Base-by-base conservation (phyloP, 2,113 vertebrate genomes). In the Microtus montanus region DNA sequence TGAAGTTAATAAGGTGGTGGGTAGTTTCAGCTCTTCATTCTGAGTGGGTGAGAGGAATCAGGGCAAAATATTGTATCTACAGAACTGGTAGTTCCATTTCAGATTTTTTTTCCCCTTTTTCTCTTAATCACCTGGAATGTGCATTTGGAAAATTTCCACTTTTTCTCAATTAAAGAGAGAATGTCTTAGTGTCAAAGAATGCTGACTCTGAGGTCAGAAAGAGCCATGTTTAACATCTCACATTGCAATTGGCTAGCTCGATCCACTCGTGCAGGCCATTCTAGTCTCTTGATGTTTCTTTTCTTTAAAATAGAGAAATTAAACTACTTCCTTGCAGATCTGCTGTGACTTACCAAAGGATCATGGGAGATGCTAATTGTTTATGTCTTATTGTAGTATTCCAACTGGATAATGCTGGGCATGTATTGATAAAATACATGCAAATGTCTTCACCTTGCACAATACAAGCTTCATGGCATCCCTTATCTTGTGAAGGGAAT, bases 91-190 rank as follows among this genome's bases (percentile, higher is more conserved):
- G 58, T 73, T 90, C 84, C 90, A 7, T 90, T 94, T 61, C 79
- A 73, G 80, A 0, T 3, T 30, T 41, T 66, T 44, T 63, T 20
- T 71, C 77, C 47, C 77, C 47, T 61, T 44, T 82, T 82, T 54
- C n/a, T 61, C 79, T 92, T 73, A 88, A 74, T 89, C 79, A 88
- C 80, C 63, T 92, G 24, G 54, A 89, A 85, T 92, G 24, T 88
- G 49, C 49, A 71, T 87, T 78, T 96, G 87, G 52, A 90, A 41
- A 52, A 95, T 95, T 90, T 63, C 73, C 19, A 70, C 61, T 89
- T 94, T 91, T 94, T 90, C 85, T 93, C 10, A 83, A 64, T 94
- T 74, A 91, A 89, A 87, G 86, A 80, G n/a, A 74, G 71, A 71
- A 15, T 14, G 10, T 63, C 70, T 93, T 63, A 9, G 63, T 90